Evolutionary conservation across 2,113 vertebrate species (phyloP).

Genomic region (Scartelaos histophorus): DNA sequence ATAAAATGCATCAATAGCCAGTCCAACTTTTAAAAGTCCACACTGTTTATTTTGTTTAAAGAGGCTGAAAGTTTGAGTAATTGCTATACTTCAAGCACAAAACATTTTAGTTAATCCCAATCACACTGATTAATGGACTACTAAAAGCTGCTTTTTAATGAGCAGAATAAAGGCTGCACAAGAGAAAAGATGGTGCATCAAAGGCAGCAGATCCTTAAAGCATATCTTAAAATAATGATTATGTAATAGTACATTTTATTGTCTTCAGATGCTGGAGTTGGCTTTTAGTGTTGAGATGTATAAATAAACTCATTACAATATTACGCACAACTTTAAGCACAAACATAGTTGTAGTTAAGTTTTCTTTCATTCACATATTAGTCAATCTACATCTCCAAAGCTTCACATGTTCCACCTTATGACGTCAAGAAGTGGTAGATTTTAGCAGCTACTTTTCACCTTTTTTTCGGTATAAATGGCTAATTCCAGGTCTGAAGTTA

Average conservation of each 20-base stretch:
- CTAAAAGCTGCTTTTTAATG: constrained; percentile 1
- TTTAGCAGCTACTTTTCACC: no score
- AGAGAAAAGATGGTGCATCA: background rate
- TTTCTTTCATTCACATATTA: no score
- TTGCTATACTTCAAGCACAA: background rate
- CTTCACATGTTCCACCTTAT: no score
- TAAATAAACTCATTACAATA: background rate
- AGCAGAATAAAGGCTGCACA: background rate
- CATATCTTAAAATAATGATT: constrained; percentile 2
- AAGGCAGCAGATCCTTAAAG: background rate
- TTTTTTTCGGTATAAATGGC: no score
- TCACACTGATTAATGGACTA: background rate
- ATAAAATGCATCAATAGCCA: background rate
- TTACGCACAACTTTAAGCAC: no score
- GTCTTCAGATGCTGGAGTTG: background rate
- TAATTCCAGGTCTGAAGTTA: no score
- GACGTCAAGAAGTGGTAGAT: no score
- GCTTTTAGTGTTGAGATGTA: background rate
- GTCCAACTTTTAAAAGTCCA: background rate
- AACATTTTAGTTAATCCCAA: background rate
- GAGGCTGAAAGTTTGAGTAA: constrained; percentile 1
- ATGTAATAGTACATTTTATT: background rate
- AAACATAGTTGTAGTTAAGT: no score
- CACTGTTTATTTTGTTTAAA: background rate
- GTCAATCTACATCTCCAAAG: no score